These are phyloP conservation scores for Willisornis vidua DNA, from an alignment of 2,113 vertebrate species.

Conservation along the genomic window DNA sequence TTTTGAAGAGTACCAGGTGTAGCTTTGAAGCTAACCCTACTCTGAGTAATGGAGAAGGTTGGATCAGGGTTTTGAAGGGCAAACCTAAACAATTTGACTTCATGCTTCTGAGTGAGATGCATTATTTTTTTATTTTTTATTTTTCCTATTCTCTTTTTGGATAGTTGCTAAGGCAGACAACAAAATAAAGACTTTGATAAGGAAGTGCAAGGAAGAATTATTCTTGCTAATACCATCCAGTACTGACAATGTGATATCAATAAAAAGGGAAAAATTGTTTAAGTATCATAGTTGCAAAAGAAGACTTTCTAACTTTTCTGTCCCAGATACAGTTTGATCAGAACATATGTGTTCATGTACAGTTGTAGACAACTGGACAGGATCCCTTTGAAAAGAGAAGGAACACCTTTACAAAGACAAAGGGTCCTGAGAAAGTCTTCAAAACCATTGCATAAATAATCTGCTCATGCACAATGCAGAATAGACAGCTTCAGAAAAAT, in stretches of 20 bases:
- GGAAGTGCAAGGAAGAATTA: neutral
- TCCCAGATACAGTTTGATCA: neutral
- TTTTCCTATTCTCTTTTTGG: neutral
- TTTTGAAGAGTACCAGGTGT: neutral
- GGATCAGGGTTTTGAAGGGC: neutral
- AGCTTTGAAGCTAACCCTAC: neutral
- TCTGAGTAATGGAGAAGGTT: neutral
- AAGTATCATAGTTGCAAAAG: neutral
- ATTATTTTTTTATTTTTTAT: neutral
- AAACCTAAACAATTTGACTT: neutral
- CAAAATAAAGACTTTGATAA: neutral
- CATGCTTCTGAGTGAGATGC: neutral
- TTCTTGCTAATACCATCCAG: neutral
- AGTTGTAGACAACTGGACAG: neutral
- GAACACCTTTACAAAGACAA: neutral
- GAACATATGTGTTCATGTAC: neutral
- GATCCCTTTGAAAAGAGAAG: neutral
- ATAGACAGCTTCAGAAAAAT: neutral
- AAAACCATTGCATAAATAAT: neutral
- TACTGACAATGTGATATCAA: neutral
- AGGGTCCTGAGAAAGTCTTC: neutral
- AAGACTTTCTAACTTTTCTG: neutral
- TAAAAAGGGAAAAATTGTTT: neutral
- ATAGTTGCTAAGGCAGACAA: neutral
- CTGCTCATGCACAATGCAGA: neutral